A percentile compares a stretch with the other conserved stretches of the same genome.
These are phyloP conservation scores for Thymelicus lineola DNA, from an alignment of 2,888 invertebrate species.

Conservation along the genomic window DNA sequence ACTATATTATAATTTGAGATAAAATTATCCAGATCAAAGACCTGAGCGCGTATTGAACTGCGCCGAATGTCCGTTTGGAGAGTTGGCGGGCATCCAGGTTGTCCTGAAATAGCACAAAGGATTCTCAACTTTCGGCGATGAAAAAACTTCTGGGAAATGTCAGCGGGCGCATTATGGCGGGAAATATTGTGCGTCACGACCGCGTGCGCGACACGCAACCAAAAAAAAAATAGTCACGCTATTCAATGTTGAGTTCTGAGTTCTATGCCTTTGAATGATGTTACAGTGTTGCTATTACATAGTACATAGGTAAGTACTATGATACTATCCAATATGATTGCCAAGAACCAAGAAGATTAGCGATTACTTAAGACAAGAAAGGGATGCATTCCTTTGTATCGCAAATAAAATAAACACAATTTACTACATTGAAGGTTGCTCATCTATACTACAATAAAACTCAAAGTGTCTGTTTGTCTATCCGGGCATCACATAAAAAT, in stretches of 20 bases:
- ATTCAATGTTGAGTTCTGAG: too few relatives aligned
- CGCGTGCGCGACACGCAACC: constrained; percentile 24
- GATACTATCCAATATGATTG: too few relatives aligned
- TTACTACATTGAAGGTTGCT: background rate
- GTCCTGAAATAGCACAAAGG: constrained; percentile 85
- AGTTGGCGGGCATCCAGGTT: constrained; percentile 75
- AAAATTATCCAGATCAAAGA: constrained; percentile 62
- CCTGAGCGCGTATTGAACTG: constrained; percentile 65
- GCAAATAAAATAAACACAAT: background rate
- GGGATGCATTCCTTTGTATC: constrained; percentile 4
- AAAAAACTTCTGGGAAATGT: constrained; percentile 80
- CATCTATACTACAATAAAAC: too few relatives aligned
- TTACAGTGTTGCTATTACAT: too few relatives aligned
- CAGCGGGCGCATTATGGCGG: constrained; percentile 63
- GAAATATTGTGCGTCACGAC: constrained; percentile 76
- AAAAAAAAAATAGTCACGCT: too few relatives aligned
- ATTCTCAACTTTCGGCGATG: constrained; percentile 68
- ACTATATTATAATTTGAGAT: constrained; percentile 43
- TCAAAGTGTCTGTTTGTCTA: too few relatives aligned
- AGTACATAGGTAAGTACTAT: too few relatives aligned
- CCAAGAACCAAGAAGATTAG: background rate
- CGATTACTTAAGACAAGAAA: background rate
- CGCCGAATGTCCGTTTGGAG: constrained; percentile 63
- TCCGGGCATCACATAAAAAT: too few relatives aligned
- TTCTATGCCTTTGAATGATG: too few relatives aligned